Conservation (phyloP, 1,140 invertebrate genomes). For the Helicoverpa zea region DNA sequence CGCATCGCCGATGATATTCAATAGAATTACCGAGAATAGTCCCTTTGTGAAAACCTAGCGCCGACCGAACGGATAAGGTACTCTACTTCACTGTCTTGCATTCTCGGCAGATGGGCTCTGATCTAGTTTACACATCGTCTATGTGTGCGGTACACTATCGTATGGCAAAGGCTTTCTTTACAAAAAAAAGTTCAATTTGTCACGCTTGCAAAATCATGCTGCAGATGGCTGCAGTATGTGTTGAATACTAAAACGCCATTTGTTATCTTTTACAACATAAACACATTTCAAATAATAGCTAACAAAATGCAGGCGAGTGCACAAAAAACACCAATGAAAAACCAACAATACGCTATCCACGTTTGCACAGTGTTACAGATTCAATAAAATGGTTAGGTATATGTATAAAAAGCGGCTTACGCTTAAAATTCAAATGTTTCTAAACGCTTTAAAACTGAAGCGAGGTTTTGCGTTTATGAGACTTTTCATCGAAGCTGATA, state of each 20-base stretch:
- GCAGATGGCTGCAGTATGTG: background rate
- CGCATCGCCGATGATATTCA: slow-evolving; percentile 46
- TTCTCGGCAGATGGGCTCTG: slow-evolving; percentile 29
- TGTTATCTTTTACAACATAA: slow-evolving; percentile 8
- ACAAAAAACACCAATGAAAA: slow-evolving; percentile 22
- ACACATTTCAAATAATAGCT: slow-evolving; percentile 10
- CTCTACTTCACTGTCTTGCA: slow-evolving; percentile 19
- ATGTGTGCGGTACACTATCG: background rate
- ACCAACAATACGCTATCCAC: slow-evolving; percentile 40
- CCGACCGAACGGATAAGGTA: slow-evolving; percentile 18
- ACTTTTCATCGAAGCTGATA: slow-evolving; percentile 42
- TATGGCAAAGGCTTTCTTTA: background rate
- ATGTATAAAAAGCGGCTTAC: slow-evolving; percentile 11
- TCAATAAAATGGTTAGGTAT: slow-evolving; percentile 10
- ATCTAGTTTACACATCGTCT: slow-evolving; percentile 26
- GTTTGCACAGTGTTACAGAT: slow-evolving; percentile 23
- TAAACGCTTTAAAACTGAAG: slow-evolving; percentile 34
- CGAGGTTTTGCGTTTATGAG: slow-evolving; percentile 3
- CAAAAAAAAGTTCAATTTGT: background rate
- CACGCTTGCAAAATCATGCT: background rate
- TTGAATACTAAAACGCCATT: background rate
- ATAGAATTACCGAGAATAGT: slow-evolving; percentile 42
- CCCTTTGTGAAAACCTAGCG: slow-evolving; percentile 43
- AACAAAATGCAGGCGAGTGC: background rate
- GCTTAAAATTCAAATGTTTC: slow-evolving; percentile 1